These are phyloP conservation scores for Serranochromis macrocephalus DNA, from an alignment of 2,113 vertebrate genomes.

Conservation along the genomic window DNA sequence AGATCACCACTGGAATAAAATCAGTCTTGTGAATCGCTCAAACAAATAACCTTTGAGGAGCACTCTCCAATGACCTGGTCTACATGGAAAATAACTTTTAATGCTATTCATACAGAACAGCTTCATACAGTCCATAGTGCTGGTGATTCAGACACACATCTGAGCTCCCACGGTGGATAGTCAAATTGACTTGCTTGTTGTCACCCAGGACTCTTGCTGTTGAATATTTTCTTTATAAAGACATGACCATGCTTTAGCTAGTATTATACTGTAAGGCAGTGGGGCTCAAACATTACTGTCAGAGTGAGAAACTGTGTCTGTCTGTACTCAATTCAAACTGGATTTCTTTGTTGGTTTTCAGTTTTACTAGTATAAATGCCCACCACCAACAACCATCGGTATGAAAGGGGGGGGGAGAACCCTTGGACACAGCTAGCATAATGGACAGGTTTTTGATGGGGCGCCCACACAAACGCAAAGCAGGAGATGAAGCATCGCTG, in stretches of 20 bases:
- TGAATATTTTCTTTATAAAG: constrained; percentile 19
- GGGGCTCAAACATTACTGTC: not conserved
- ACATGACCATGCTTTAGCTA: not conserved
- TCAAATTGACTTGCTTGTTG: constrained; percentile 16
- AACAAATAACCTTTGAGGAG: constrained; percentile 20
- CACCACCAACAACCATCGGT: not conserved
- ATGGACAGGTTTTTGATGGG: not conserved
- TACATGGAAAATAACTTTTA: constrained; percentile 16
- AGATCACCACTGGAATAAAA: constrained; percentile 10
- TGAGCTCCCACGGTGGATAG: not conserved
- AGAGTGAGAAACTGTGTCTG: not conserved
- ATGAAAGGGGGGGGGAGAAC: not conserved
- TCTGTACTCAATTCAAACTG: not conserved
- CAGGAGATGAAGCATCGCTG: not conserved
- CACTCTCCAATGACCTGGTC: constrained; percentile 20
- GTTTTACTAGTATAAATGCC: not conserved
- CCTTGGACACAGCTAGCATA: not conserved
- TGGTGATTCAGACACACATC: constrained; percentile 11
- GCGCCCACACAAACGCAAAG: fast-evolving
- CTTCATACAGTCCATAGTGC: not conserved
- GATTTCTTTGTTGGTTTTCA: not conserved
- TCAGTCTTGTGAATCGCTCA: not conserved
- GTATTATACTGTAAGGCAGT: not conserved
- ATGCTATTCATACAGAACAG: constrained; percentile 1
- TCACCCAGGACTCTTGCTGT: constrained; percentile 8